Conservation (phyloP, 1,140 invertebrate genomes). For the Rhopalosiphum maidis region DNA sequence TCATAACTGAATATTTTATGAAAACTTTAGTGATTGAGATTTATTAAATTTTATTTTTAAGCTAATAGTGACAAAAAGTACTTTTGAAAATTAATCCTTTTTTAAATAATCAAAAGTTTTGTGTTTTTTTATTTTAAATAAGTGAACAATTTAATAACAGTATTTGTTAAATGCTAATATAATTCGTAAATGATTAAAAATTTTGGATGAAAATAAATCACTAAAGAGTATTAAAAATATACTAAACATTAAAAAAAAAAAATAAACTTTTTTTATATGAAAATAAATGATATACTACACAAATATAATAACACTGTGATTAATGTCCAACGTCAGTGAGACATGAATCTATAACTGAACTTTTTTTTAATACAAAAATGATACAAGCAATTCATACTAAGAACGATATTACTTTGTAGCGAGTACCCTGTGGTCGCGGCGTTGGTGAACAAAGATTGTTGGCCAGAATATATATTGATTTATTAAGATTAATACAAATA, state of each 20-base stretch:
- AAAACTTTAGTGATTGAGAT: background rate
- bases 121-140: background rate
- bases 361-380: constrained; percentile 27
- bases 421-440: background rate
- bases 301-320: background rate
- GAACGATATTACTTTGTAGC: background rate
- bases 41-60: background rate
- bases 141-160: background rate
- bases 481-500: background rate
- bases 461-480: background rate
- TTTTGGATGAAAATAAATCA: background rate
- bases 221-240: background rate
- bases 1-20: background rate
- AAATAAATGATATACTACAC: background rate
- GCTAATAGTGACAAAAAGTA: background rate
- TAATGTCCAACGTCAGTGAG: background rate
- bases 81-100: background rate
- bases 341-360: background rate
- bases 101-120: background rate
- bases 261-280: background rate
- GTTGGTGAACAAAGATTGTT: background rate
- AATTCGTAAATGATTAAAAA: background rate
- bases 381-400: background rate
- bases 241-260: background rate
- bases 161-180: background rate